Base-by-base conservation (phyloP, 2,797 vertebrate species). In the Antrozous pallidus region DNA sequence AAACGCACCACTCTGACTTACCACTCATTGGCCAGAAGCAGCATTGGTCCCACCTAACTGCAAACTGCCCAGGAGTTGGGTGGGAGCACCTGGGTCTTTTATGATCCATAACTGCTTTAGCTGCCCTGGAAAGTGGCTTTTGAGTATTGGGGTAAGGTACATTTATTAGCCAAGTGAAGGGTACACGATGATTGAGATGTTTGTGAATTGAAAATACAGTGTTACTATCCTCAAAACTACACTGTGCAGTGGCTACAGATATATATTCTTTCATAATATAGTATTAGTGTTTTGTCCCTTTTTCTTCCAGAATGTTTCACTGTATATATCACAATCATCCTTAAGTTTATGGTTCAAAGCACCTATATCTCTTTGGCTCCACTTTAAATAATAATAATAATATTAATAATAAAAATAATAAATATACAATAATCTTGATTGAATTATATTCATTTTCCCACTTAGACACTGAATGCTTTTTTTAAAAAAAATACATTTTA, bases 361-460 rank as follows among this genome's bases (percentile, higher is more conserved):
- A 5, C 16, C 14, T 92, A 54, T 56, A 28, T 4, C 3, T 65
- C 45, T 84, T 85, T 85, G 28, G 17, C 9, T 58, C 61, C 12
- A 92, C 13, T 79, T 93, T 36, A 77, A 91, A 82, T 71, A 56
- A 80, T 26, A 54, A 54, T 54, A 54, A 20, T 22, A 22, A 22
- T 54, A 54, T 22, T 54, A 51, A 51, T 51, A 51, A 51, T 51
- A 54, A 54, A 22, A 54, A 47, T 6, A 47, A 47, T 45, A 47
- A 87, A 28, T n/a, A n/a, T n/a, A 40, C 2, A 83, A 71, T 61
- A 31, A 77, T 58, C 18, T 77, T 91, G 54, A 89, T 40, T 65
- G 83, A 91, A 83, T 79, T 0, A 58, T 69, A 91, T 70, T 26
- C 8, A 91, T 93, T 95, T 94, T 80, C 22, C 51, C 36, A 78